Percentiles rank a stretch among this genome's conserved stretches.
phyloP scores from a whole-genome alignment of 2,797 vertebrate genomes.

The Eidolon dupreanum region DNA sequence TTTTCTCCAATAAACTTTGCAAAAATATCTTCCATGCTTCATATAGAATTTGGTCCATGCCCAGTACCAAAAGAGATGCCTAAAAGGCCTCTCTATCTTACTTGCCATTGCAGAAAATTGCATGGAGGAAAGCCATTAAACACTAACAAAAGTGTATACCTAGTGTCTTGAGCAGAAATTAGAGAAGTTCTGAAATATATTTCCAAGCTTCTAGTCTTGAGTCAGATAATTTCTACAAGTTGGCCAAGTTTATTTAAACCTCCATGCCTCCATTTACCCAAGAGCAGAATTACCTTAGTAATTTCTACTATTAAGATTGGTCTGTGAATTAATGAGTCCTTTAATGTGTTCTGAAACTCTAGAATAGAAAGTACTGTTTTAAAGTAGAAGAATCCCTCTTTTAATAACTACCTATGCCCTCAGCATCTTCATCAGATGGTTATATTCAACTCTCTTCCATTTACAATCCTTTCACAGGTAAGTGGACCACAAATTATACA shows the following conservation, averaged over 20 bases:
- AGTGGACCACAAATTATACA: background rate
- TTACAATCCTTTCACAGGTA: background rate
- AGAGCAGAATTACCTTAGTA: background rate
- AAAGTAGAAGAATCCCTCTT: background rate
- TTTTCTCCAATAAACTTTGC: background rate
- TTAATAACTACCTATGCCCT: background rate
- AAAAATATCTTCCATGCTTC: background rate
- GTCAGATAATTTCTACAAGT: background rate
- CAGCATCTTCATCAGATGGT: background rate
- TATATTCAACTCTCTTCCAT: background rate
- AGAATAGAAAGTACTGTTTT: background rate
- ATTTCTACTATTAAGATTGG: background rate
- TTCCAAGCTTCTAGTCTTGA: background rate
- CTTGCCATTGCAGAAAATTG: background rate
- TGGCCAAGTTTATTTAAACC: background rate
- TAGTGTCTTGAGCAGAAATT: background rate
- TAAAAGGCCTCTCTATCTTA: background rate
- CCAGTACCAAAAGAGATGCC: background rate
- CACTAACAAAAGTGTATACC: background rate
- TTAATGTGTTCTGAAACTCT: slow-evolving; percentile 20
- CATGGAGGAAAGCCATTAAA: background rate
- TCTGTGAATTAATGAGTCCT: background rate
- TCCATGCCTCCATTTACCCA: background rate
- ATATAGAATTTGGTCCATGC: background rate
- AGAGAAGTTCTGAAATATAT: background rate